Base-by-base conservation (phyloP, 53 echinoderm and acorn worm species). In the Hippasteria phrygiana region DNA sequence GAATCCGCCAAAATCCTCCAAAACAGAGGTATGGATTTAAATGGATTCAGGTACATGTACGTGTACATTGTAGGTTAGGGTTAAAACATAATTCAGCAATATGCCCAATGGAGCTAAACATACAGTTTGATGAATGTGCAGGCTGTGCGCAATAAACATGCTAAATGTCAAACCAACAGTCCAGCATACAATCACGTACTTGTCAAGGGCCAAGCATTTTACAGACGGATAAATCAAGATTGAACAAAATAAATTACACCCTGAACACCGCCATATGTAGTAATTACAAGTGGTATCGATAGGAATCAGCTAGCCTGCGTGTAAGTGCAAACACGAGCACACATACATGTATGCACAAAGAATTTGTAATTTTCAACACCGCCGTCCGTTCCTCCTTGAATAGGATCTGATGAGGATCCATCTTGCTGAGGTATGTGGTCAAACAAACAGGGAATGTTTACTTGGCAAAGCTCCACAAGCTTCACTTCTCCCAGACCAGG, bases 401-500 rank as follows among this genome's bases (percentile, higher is more conserved):
- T 59, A 18, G 3, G 54, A 16, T 54, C 18, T 17, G 18, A 16
- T 54, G 54, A 54, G 47, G 26, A 75, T 27, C 43, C 28, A 18
- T 40, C 11, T 75, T 26, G 14, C 31, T 27, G 46, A 46, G 48
- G 38, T 75, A 46, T 75, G 75, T 75, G 47, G 47, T 47, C 75
- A 75, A 75, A 75, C 75, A 47, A 47, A 47, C 26, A 14, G 27
- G 75, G 75, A 75, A 46, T 75, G 75, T 46, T 13, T 11, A 2
- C 47, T 75, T 50, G 75, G 75, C 75, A 75, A 28, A 47, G 32
- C 31, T 75, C 75, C 17, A 32, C 14, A 31, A 54, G 13, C 3
- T 3, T 54, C 18, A 54, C n/a, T n/a, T n/a, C n/a, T n/a, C n/a
- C n/a, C n/a, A n/a, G n/a, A n/a, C n/a, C n/a, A n/a, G n/a, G n/a